A percentile compares a stretch with the other conserved stretches of the same genome.
Conservation (phyloP, 2,797 vertebrate genomes). For the Gymnothorax reevesii region DNA sequence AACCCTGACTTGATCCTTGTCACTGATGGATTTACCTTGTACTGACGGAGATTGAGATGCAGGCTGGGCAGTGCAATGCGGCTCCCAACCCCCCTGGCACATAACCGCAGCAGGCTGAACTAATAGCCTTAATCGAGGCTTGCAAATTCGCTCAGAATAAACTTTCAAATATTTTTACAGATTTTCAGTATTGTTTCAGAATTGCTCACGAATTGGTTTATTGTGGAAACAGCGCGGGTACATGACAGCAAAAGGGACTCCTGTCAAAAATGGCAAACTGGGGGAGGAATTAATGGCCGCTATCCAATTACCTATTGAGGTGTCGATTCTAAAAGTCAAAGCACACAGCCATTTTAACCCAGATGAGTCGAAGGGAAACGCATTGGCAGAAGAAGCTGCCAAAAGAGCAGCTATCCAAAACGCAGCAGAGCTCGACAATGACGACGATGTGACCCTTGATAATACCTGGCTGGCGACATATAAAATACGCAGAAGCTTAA, state of each 20-base stretch:
- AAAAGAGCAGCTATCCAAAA: constrained; percentile 12
- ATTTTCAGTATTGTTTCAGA: constrained; percentile 10
- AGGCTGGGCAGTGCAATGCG: constrained; percentile 18
- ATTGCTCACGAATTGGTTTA: constrained; percentile 24
- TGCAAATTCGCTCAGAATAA: background rate
- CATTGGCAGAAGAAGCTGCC: constrained; percentile 9
- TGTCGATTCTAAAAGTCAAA: constrained; percentile 14
- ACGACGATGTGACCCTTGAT: background rate
- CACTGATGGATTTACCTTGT: constrained; percentile 13
- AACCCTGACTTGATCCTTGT: constrained; percentile 19
- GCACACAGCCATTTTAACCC: background rate
- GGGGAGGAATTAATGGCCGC: background rate
- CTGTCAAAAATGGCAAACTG: background rate
- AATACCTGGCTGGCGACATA: background rate
- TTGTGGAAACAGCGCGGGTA: constrained; percentile 14
- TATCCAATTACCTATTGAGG: constrained; percentile 1
- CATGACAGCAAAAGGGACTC: constrained; percentile 3
- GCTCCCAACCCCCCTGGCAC: background rate
- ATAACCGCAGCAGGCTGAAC: constrained; percentile 19
- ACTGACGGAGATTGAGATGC: background rate
- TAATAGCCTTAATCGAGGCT: constrained; percentile 10
- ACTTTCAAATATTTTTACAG: constrained; percentile 16
- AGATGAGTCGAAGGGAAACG: background rate
- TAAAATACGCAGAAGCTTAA: background rate
- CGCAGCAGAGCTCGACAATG: background rate